Base-by-base conservation (phyloP, 2,797 vertebrate species). In the Leptatherina wallacei region DNA sequence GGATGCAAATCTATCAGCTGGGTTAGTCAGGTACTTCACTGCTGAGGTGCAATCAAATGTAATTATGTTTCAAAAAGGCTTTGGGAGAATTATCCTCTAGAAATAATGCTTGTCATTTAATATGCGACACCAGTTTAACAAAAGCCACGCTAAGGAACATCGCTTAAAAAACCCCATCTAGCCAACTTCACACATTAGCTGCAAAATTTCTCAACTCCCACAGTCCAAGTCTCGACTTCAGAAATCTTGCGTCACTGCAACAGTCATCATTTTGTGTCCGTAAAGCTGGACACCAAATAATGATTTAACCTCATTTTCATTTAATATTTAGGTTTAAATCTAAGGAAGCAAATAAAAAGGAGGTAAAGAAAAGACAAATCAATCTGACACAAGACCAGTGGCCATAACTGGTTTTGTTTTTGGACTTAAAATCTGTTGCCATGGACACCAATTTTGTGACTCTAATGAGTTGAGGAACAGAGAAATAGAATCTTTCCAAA, bases 391-490 rank as follows among this genome's bases (percentile, higher is more conserved):
- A 29, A 47, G 18, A 66, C 33, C 35, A 24, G 29, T 13, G 20
- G 70, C 52, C 66, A 38, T 0, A 27, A 29, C 2, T 35, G 7
- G 51, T 44, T 57, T 36, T 24, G 20, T n/a, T 36, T 33, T 20
- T 38, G 12, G 24, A 64, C 58, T 54, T 44, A 36, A 81, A 71
- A 77, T 62, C 64, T 20, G 91, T 91, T 91, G 84, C 88, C 74
- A 89, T 89, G 88, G 90, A 81, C 73, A 93, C 78, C 27, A 14
- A 33, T 66, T 75, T 69, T 61, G 65, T n/a, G 64, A 67, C 68
- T 51, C 59, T 51, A 61, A 29, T 24, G 69, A 73, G 44, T 30
- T 0, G 22, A 56, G 49, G 66, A 60, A 68, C 38, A 75, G 16
- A 67, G 3, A 24, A 66, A 24, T 60, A 38, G n/a, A 3, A 7